Base-by-base conservation (phyloP, 2,888 invertebrate species). In the Pterostichus niger region DNA sequence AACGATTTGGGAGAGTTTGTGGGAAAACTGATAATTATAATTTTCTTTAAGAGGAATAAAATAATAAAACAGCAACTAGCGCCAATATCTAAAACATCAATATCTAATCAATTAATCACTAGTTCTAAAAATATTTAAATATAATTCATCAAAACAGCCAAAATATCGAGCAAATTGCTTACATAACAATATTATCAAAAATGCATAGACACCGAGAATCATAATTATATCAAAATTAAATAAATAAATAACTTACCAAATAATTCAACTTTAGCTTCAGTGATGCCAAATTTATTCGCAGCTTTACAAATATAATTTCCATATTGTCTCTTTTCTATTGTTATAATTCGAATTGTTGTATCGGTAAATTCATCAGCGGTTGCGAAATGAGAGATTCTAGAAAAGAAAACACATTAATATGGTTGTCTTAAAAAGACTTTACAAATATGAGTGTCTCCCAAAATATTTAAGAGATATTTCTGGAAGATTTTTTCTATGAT, bases 311-410 rank as follows among this genome's bases (percentile, higher is more conserved):
- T 92, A 90, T 97, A 98, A 85, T 93, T 90, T 0, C 97, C 97
- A 87, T 95, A 98, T 88, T 98, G 97, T 10, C 95, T 92, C 88
- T 97, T 97, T 90, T 98, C 98, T 77, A 97, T 96, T 0, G 97
- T 97, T 82, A 97, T 96, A 2, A 97, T 95, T 83, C 97, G 93
- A 31, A 98, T 90, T 0, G 97, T 97, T 0, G 97, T 97, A 88
- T 97, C 97, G 0, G 97, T 97, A 87, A 96, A 97, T 88, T 98
- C 97, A 87, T 98, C 97, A 0, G 97, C 96, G 0, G 96, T 96
- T 3, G 97, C 96, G 88, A 97, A 97, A 88, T 97, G 96, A 0
- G 97, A 97, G 86, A 98, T 95, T 86, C 95, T 95, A 89, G 44
- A 87, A 86, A 59, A 59, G 11, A n/a, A 49, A 24, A 24, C 24